phyloP scores from a whole-genome alignment of 2,113 vertebrate genomes.

The Sebastes schlegelii region DNA sequence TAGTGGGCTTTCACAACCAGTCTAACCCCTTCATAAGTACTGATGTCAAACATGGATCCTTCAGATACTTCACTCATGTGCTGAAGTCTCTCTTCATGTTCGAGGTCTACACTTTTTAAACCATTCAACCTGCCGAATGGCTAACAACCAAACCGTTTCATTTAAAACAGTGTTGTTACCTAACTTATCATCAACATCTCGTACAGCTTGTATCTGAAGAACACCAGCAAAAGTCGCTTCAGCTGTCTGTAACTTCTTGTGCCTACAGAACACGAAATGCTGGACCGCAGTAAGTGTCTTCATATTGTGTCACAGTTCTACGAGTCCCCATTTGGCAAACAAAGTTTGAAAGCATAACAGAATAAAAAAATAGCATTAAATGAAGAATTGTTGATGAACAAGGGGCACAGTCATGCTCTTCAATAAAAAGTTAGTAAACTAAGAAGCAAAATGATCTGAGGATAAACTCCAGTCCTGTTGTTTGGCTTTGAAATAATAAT shows the following conservation, averaged over 20 bases:
- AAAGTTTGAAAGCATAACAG: slow-evolving; percentile 56
- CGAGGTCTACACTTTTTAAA: slow-evolving; percentile 7
- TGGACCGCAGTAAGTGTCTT: slow-evolving; percentile 19
- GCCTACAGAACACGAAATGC: slow-evolving; percentile 13
- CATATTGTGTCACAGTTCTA: slow-evolving; percentile 52
- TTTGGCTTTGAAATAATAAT: slow-evolving; percentile 62
- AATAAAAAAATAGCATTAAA: slow-evolving; percentile 19
- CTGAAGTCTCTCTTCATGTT: neutral
- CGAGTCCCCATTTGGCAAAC: slow-evolving; percentile 75
- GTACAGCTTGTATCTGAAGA: slow-evolving; percentile 12
- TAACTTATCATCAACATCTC: slow-evolving; percentile 8
- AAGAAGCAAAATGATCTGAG: slow-evolving; percentile 31
- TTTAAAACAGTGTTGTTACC: slow-evolving; percentile 37
- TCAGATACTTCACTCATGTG: neutral
- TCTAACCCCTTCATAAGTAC: slow-evolving; percentile 66
- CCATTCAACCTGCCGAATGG: neutral
- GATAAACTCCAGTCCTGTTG: slow-evolving; percentile 44
- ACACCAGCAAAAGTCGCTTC: slow-evolving; percentile 16
- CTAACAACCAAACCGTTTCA: slow-evolving; percentile 13
- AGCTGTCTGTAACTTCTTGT: neutral
- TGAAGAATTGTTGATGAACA: slow-evolving; percentile 23
- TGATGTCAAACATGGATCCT: slow-evolving; percentile 32
- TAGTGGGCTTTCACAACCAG: slow-evolving; percentile 37
- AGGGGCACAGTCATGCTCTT: slow-evolving; percentile 36
- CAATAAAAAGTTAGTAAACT: slow-evolving; percentile 45